phyloP scores from a whole-genome alignment of 1,140 invertebrate species.

The Marisa cornuarietis region DNA sequence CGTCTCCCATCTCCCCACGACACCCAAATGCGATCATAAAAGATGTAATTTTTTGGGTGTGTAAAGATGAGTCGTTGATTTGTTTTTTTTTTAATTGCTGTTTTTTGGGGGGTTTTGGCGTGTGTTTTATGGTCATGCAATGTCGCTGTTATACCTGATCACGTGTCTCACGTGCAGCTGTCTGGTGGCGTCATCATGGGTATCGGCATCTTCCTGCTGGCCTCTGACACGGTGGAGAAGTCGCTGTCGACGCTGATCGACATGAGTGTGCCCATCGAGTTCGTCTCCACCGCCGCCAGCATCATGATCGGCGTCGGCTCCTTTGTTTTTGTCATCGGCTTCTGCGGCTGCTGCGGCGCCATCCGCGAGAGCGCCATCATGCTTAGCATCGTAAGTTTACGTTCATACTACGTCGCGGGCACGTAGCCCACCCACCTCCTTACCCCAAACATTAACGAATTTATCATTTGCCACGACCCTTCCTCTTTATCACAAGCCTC shows the following conservation, averaged over 20 bases:
- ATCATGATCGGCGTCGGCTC: constrained; percentile 80
- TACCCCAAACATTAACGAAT: too few relatives aligned
- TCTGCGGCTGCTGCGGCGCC: constrained; percentile 91
- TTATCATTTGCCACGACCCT: too few relatives aligned
- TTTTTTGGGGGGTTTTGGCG: too few relatives aligned
- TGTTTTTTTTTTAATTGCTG: too few relatives aligned
- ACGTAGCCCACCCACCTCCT: too few relatives aligned
- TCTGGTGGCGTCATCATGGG: constrained; percentile 76
- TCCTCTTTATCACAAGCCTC: too few relatives aligned
- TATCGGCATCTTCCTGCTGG: constrained; percentile 78
- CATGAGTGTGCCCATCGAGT: constrained; percentile 66
- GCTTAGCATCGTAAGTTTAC: constrained; percentile 75
- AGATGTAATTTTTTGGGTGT: too few relatives aligned
- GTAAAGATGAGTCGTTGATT: too few relatives aligned
- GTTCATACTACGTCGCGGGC: background rate
- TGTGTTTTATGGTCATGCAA: background rate
- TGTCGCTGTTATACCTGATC: background rate
- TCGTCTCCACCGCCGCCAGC: constrained; percentile 59
- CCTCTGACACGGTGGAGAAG: constrained; percentile 76
- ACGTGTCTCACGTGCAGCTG: constrained; percentile 69
- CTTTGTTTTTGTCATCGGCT: constrained; percentile 83
- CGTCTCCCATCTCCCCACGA: too few relatives aligned
- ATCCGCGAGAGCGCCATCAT: constrained; percentile 85
- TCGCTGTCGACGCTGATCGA: constrained; percentile 65
- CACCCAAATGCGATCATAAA: too few relatives aligned